Conservation (phyloP, 2,113 vertebrate genomes). For the Mixornis gularis region DNA sequence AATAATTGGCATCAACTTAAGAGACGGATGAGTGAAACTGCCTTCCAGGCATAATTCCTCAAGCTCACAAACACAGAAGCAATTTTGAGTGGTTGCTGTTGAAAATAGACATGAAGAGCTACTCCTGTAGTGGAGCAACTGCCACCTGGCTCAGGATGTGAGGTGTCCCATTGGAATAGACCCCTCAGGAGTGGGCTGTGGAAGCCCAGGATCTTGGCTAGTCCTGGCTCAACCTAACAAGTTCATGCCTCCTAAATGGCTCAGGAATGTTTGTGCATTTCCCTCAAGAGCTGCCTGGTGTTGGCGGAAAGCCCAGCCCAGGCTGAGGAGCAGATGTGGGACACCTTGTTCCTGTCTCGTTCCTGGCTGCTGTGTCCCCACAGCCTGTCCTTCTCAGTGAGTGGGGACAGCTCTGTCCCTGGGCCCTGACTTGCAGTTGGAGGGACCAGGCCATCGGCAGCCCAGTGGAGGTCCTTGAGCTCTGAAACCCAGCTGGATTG, state of each 20-base stretch:
- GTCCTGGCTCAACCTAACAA: background rate
- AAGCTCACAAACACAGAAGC: background rate
- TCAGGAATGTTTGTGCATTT: background rate
- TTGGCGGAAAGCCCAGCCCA: background rate
- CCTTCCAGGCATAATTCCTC: background rate
- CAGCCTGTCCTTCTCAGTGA: rapidly evolving
- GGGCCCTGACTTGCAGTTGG: too few relatives aligned
- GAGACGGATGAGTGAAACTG: background rate
- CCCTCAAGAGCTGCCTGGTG: background rate
- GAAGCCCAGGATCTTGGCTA: background rate
- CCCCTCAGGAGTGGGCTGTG: background rate
- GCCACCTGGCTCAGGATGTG: background rate
- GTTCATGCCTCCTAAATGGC: background rate
- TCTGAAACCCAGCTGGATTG: background rate
- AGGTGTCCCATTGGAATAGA: background rate
- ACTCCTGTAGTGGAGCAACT: background rate
- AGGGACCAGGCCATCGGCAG: background rate
- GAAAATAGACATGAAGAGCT: background rate
- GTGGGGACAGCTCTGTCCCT: background rate
- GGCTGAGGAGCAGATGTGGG: background rate
- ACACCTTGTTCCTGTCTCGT: rapidly evolving
- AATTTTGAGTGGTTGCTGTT: background rate
- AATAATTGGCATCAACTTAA: background rate
- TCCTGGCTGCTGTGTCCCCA: background rate
- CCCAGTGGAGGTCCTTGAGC: background rate